Evolutionary conservation across 2,888 invertebrate genomes (phyloP).

Genomic region (Salticus scenicus): DNA sequence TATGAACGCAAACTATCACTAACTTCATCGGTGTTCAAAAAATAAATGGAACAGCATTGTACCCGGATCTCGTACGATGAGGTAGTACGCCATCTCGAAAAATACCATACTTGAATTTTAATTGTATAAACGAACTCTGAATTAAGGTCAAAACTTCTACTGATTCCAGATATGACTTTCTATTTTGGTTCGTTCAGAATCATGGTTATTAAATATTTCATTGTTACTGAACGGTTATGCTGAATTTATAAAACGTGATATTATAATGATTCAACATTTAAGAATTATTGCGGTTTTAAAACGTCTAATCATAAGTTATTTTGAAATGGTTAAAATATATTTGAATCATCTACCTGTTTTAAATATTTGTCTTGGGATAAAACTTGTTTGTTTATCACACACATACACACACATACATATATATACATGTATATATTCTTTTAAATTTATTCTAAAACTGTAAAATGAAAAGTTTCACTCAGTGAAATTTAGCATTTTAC

Average conservation of each 20-base stretch:
- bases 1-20: neutral
- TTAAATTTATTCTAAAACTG: no score
- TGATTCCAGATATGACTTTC: neutral
- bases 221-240: neutral
- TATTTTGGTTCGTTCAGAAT: neutral
- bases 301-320: no score
- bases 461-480: no score
- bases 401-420: no score
- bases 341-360: no score
- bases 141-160: neutral
- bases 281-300: neutral
- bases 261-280: neutral
- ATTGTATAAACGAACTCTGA: neutral
- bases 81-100: neutral
- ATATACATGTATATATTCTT: no score
- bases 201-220: neutral
- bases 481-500: no score
- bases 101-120: neutral
- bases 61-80: neutral
- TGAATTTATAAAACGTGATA: no score
- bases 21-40: neutral
- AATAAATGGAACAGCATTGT: neutral
- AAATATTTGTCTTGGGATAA: no score
- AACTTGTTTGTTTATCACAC: no score
- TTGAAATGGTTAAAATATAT: no score